These are phyloP conservation scores for Semicossyphus pulcher DNA, from an alignment of 2,113 vertebrate genomes.

Conservation along the genomic window DNA sequence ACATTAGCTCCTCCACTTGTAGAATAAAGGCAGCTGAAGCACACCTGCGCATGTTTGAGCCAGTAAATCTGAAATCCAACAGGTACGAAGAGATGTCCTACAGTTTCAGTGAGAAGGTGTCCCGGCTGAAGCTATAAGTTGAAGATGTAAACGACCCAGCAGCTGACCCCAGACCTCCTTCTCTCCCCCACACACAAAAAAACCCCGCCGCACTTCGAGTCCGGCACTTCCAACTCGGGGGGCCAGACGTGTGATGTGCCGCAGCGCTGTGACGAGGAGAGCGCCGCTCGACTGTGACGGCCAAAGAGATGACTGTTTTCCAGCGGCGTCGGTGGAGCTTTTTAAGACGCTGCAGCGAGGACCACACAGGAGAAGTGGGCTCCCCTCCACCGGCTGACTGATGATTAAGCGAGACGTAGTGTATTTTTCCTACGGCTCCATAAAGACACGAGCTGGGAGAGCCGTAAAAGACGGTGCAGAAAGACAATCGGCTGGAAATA, in stretches of 20 bases:
- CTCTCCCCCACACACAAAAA: slow-evolving; percentile 20
- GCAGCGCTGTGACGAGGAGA: slow-evolving; percentile 68
- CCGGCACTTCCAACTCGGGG: slow-evolving; percentile 34
- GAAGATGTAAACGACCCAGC: slow-evolving; percentile 31
- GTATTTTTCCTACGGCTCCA: slow-evolving; percentile 80
- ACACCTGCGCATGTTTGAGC: slow-evolving; percentile 63
- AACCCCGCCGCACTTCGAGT: slow-evolving; percentile 28
- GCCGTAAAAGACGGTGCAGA: slow-evolving; percentile 71
- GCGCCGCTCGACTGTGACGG: slow-evolving; percentile 69
- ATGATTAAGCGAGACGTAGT: slow-evolving; percentile 79
- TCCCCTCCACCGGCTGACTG: slow-evolving; percentile 65
- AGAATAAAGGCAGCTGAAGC: slow-evolving; percentile 28
- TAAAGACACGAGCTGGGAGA: slow-evolving; percentile 77
- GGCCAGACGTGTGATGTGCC: slow-evolving; percentile 67
- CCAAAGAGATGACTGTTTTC: slow-evolving; percentile 81
- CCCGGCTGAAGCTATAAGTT: slow-evolving; percentile 28
- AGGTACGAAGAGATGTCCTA: slow-evolving; percentile 39
- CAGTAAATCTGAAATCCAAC: slow-evolving; percentile 67
- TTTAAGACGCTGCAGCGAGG: slow-evolving; percentile 55
- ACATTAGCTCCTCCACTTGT: slow-evolving; percentile 22
- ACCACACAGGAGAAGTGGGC: slow-evolving; percentile 82
- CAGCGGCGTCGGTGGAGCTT: slow-evolving; percentile 59
- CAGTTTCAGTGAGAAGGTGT: slow-evolving; percentile 21
- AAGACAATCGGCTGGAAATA: slow-evolving; percentile 75
- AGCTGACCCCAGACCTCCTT: slow-evolving; percentile 23